phyloP scores from a whole-genome alignment of 2,888 invertebrate genomes.

The Habroteleia sp. region DNA sequence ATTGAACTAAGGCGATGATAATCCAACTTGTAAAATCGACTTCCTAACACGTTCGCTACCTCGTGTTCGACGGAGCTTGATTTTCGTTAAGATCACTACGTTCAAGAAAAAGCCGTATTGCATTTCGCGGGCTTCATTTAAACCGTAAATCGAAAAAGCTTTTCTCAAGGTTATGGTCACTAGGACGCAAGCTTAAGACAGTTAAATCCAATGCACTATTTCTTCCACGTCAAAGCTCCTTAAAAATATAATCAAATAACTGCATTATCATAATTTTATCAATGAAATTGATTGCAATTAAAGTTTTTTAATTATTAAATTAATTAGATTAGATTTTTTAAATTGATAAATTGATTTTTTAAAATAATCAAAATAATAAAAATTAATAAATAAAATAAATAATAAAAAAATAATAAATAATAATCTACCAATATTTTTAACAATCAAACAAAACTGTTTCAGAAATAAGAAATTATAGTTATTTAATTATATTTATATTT shows the following conservation, averaged over 20 bases:
- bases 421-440: too few species aligned
- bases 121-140: slow-evolving; percentile 61
- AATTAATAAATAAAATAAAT: too few species aligned
- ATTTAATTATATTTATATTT: too few species aligned
- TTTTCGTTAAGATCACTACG: slow-evolving; percentile 7
- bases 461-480: too few species aligned
- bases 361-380: too few species aligned
- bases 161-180: slow-evolving; percentile 75
- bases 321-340: too few species aligned
- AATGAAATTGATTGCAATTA: too few species aligned
- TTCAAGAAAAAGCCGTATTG: slow-evolving; percentile 18
- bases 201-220: slow-evolving; percentile 11
- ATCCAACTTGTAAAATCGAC: slow-evolving; percentile 56
- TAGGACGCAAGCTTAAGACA: slow-evolving; percentile 71
- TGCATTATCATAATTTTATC: too few species aligned
- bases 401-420: too few species aligned
- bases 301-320: too few species aligned
- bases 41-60: slow-evolving; percentile 47
- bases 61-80: slow-evolving; percentile 23
- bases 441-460: too few species aligned
- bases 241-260: slow-evolving; percentile 6
- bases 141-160: slow-evolving; percentile 63
- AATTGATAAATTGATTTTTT: too few species aligned
- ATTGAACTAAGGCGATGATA: slow-evolving; percentile 55
- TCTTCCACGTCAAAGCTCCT: not conserved